Conservation (phyloP, 2,113 vertebrate species). For the Corynorhinus townsendii region DNA sequence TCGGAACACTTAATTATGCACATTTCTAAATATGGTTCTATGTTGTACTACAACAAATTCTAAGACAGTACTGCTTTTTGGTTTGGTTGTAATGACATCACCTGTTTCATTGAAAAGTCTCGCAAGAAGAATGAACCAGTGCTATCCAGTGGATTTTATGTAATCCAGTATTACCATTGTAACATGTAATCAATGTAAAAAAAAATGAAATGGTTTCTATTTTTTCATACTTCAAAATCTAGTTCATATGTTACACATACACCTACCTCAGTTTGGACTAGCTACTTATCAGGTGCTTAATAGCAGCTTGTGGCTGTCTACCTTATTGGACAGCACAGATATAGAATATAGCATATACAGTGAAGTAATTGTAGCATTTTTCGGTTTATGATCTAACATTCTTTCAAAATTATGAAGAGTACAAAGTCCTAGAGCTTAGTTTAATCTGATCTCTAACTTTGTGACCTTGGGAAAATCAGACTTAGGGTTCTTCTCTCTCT, state of each 20-base stretch:
- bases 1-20: neutral
- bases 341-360: neutral
- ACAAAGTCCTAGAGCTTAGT: conserved; percentile 8
- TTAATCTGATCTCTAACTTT: conserved; percentile 51
- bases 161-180: neutral
- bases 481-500: neutral
- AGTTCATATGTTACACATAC: neutral
- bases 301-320: neutral
- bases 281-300: neutral
- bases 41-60: neutral
- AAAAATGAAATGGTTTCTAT: neutral
- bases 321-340: neutral
- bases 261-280: neutral
- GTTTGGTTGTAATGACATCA: neutral
- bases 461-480: conserved; percentile 44
- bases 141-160: neutral
- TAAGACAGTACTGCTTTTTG: neutral
- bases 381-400: neutral
- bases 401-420: conserved; percentile 35
- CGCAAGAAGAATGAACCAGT: neutral
- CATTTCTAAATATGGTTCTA: neutral
- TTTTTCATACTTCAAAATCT: conserved; percentile 17
- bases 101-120: neutral
- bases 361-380: conserved; percentile 9
- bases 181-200: conserved; percentile 1